Evolutionary conservation across 2,797 vertebrate genomes (phyloP).

Genomic region (Brachyalestes nurse): DNA sequence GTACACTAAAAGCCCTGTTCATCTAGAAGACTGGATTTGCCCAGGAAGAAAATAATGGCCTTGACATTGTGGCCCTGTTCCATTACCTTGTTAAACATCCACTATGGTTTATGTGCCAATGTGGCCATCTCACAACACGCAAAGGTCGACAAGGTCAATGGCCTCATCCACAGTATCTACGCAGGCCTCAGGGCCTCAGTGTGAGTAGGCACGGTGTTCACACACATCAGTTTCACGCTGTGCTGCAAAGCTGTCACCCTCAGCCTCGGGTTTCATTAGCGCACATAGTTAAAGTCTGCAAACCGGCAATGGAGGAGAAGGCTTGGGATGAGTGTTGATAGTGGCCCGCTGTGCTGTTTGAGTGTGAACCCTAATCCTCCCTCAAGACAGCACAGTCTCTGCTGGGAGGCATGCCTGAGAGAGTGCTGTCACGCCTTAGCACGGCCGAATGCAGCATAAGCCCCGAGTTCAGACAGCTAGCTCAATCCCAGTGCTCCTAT

Average conservation of each 20-base stretch:
- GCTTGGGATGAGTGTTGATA: conserved; percentile 23
- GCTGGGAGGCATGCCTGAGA: conserved; percentile 19
- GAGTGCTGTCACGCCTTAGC: conserved; percentile 18
- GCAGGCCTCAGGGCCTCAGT: conserved; percentile 10
- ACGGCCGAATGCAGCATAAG: conserved; percentile 19
- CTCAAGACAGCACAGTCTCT: conserved; percentile 21
- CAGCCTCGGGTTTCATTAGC: conserved; percentile 22
- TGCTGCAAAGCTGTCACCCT: not conserved
- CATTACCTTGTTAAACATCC: conserved; percentile 35
- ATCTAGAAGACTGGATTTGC: conserved; percentile 7
- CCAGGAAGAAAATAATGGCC: conserved; percentile 13
- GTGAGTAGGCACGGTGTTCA: not conserved
- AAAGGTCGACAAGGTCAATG: conserved; percentile 36
- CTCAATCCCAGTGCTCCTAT: not conserved
- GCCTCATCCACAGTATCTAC: not conserved
- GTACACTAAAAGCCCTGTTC: conserved; percentile 35
- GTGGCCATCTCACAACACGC: conserved; percentile 12
- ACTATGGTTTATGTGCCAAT: conserved; percentile 1
- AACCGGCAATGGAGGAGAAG: not conserved
- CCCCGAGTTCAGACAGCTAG: conserved; percentile 4
- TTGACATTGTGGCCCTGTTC: conserved; percentile 39
- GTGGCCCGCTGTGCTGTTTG: not conserved
- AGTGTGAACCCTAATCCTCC: conserved; percentile 30
- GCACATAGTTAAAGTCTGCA: conserved; percentile 25
- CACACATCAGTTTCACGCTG: conserved; percentile 5